phyloP scores from a whole-genome alignment of 2,797 vertebrate species.

The Tamandua tetradactyla region DNA sequence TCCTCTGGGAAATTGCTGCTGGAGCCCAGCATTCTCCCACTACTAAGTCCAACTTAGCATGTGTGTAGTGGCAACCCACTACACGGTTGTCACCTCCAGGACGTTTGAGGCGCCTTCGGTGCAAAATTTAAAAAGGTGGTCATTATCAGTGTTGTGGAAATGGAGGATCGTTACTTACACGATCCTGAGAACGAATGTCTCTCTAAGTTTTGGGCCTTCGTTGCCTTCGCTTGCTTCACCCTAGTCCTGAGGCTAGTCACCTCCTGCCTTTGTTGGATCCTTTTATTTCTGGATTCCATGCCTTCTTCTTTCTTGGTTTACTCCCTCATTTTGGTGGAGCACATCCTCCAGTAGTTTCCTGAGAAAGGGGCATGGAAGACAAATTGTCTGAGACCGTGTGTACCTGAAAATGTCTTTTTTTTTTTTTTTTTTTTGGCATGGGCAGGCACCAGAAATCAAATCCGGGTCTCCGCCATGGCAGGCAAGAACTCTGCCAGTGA shows the following conservation, averaged over 20 bases:
- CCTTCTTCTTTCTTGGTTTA: not conserved
- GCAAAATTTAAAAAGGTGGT: not conserved
- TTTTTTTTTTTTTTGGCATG: too few species aligned
- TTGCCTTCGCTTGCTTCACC: not conserved
- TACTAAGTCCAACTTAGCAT: too few species aligned
- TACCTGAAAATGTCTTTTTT: not conserved
- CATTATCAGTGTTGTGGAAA: not conserved
- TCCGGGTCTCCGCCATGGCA: too few species aligned
- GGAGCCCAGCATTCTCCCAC: not conserved
- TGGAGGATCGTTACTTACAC: not conserved
- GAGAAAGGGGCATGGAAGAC: not conserved
- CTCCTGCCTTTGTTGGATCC: not conserved
- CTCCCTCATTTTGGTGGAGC: not conserved
- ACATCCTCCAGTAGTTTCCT: not conserved
- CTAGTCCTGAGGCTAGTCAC: not conserved
- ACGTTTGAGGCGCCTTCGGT: not conserved
- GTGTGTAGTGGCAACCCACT: too few species aligned
- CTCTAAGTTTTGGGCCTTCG: not conserved
- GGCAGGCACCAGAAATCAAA: too few species aligned
- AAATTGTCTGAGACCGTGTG: not conserved
- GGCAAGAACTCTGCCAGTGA: too few species aligned
- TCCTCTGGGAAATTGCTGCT: not conserved
- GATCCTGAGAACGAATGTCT: not conserved
- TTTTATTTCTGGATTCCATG: not conserved
- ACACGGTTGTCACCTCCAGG: not conserved